Percentiles rank a stretch among this genome's conserved stretches.
Evolutionary conservation across 1,140 invertebrate species (phyloP).

Genomic region (Vollenhovia emeryi): DNA sequence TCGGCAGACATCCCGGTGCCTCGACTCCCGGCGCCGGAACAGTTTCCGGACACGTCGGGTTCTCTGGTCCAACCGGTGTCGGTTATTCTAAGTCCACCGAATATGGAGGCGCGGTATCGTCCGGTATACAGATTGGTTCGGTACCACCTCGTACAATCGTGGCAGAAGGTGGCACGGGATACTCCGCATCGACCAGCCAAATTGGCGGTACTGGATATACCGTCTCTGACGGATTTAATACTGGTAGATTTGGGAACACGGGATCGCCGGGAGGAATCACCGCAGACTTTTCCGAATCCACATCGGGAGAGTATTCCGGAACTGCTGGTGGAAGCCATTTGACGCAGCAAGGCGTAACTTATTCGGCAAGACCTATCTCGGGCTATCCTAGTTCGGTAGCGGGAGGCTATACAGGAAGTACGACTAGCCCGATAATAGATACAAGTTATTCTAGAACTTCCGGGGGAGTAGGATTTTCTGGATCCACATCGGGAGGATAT

Average conservation of each 20-base stretch:
- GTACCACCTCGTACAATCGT: background rate
- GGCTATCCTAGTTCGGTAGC: constrained; percentile 13
- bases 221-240: background rate
- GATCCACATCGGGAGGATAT: background rate
- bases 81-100: constrained; percentile 30
- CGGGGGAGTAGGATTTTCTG: background rate
- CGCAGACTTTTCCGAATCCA: background rate
- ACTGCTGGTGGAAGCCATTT: background rate
- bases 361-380: constrained; percentile 23
- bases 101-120: constrained; percentile 2
- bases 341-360: constrained; percentile 7
- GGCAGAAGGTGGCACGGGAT: background rate
- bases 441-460: constrained; percentile 1
- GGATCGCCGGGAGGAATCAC: background rate
- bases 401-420: constrained; percentile 39
- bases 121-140: background rate
- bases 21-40: constrained; percentile 3
- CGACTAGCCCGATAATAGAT: background rate
- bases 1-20: constrained; percentile 4
- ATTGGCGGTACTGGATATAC: background rate
- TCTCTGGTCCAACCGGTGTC: constrained; percentile 12
- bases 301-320: background rate
- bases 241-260: background rate
- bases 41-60: constrained; percentile 40
- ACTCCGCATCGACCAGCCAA: background rate